These are phyloP conservation scores for Styela clava DNA, from an alignment of 23 tunicate species.

Conservation along the genomic window DNA sequence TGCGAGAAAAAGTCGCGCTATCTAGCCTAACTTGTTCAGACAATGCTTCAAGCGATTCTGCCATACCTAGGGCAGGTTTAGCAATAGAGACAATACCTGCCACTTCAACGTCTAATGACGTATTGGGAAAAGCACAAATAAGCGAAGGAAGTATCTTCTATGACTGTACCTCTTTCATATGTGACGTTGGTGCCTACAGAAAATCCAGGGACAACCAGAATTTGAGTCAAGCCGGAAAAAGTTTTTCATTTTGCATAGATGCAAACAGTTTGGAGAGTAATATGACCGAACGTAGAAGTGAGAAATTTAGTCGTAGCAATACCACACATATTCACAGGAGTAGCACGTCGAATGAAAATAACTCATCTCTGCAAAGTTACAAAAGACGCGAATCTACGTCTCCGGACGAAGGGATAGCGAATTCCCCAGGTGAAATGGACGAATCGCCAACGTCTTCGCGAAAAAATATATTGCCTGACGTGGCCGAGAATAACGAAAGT, in stretches of 20 bases:
- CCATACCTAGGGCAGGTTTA: not conserved
- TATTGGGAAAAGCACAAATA: not conserved
- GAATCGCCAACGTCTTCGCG: not conserved
- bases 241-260: not conserved
- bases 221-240: not conserved
- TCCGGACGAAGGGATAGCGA: conserved; percentile 28
- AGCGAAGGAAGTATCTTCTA: not conserved
- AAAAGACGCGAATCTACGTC: conserved; percentile 24
- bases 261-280: not conserved
- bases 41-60: not conserved
- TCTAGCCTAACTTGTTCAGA: not conserved
- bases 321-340: not conserved
- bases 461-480: not conserved
- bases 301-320: not conserved
- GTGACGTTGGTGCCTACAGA: not conserved
- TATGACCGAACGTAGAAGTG: conserved; percentile 2
- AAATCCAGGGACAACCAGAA: not conserved
- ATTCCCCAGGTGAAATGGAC: conserved; percentile 23
- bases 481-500: conserved; percentile 1
- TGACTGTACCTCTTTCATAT: not conserved
- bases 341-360: not conserved
- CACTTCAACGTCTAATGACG: not conserved
- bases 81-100: not conserved
- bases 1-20: not conserved
- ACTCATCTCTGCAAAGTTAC: not conserved